These are phyloP conservation scores for Habrosyne pyritoides DNA, from an alignment of 2,888 invertebrate genomes.

Conservation along the genomic window DNA sequence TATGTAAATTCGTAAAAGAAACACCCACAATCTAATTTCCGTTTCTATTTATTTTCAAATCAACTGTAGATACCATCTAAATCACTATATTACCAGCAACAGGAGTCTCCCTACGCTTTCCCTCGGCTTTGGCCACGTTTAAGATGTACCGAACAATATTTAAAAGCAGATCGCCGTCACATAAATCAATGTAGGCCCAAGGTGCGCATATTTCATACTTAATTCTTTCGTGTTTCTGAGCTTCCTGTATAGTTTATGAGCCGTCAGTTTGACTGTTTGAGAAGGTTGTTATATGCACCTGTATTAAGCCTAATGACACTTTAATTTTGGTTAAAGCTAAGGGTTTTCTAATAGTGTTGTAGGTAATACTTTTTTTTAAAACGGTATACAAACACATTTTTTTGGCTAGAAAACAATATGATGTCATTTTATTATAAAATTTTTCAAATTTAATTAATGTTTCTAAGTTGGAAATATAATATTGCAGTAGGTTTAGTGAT, in stretches of 20 bases:
- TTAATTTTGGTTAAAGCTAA: conserved; percentile 12
- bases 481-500: too few relatives aligned
- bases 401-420: too few relatives aligned
- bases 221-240: conserved; percentile 75
- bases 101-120: conserved; percentile 7
- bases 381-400: too few relatives aligned
- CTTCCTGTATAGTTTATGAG: conserved; percentile 64
- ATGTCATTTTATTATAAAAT: too few relatives aligned
- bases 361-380: too few relatives aligned
- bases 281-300: conserved; percentile 54
- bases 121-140: conserved; percentile 20
- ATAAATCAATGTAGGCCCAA: conserved; percentile 78
- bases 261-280: conserved; percentile 53
- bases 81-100: conserved; percentile 1
- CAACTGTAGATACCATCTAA: not conserved
- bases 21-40: not conserved
- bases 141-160: conserved; percentile 48
- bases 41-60: conserved; percentile 2
- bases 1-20: not conserved
- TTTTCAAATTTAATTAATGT: too few relatives aligned
- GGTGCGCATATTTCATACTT: conserved; percentile 82
- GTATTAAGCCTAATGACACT: conserved; percentile 36
- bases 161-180: conserved; percentile 63
- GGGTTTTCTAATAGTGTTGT: not conserved
- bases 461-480: too few relatives aligned